Evolutionary conservation across 2,888 invertebrate genomes (phyloP).

Genomic region (Caenorhabditis plicata): DNA sequence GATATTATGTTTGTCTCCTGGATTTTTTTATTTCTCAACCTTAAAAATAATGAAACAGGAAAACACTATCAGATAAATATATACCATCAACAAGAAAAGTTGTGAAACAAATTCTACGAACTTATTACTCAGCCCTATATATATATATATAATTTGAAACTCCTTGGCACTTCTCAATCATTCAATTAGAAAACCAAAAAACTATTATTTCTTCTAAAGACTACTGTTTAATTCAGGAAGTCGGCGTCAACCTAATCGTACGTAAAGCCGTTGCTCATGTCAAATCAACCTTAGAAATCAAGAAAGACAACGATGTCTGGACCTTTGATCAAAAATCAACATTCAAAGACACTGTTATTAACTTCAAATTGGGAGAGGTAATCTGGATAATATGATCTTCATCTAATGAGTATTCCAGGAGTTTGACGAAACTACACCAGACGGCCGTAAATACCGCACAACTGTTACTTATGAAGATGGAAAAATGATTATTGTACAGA

Average conservation of each 20-base stretch:
- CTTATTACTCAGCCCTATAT: too few species aligned
- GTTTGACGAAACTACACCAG: constrained; percentile 50
- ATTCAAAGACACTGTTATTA: constrained; percentile 46
- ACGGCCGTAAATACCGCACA: constrained; percentile 45
- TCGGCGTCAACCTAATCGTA: constrained; percentile 42
- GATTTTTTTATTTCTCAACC: too few species aligned
- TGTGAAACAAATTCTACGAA: too few species aligned
- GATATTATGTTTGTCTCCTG: too few species aligned
- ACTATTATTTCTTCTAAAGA: too few species aligned
- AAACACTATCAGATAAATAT: too few species aligned
- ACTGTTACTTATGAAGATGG: constrained; percentile 33
- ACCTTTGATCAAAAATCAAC: constrained; percentile 36
- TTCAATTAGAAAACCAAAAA: too few species aligned
- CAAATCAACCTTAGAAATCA: constrained; percentile 45
- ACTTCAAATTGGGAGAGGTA: constrained; percentile 35
- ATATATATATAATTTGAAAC: too few species aligned
- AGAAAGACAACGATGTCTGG: constrained; percentile 37
- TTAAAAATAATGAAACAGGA: too few species aligned
- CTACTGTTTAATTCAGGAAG: constrained; percentile 51
- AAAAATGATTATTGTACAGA: constrained; percentile 46
- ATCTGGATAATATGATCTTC: neutral
- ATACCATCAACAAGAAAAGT: too few species aligned
- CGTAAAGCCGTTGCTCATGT: constrained; percentile 47
- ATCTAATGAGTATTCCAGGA: constrained; percentile 20
- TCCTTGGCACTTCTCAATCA: too few species aligned